phyloP scores from a whole-genome alignment of 2,113 vertebrate species.

The Bothrops jararaca region DNA sequence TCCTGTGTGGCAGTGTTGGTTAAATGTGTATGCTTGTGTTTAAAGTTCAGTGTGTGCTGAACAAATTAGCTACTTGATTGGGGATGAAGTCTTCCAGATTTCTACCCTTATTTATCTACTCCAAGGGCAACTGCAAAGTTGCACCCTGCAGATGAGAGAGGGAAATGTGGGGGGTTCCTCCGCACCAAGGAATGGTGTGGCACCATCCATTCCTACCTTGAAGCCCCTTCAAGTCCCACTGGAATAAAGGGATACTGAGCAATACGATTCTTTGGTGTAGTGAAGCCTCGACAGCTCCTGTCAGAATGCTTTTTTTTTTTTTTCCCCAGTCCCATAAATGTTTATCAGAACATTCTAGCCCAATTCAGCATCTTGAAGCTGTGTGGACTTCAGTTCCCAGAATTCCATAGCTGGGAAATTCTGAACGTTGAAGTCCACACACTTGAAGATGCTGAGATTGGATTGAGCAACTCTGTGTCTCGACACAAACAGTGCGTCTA shows the following conservation, averaged over 20 bases:
- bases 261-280: background rate
- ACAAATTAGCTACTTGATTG: conserved; percentile 22
- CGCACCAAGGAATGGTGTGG: background rate
- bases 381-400: background rate
- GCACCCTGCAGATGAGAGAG: conserved; percentile 7
- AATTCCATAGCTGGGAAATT: background rate
- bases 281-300: conserved; percentile 36
- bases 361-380: background rate
- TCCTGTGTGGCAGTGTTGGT: background rate
- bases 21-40: background rate
- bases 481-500: conserved; percentile 56
- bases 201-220: background rate
- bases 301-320: conserved; percentile 20
- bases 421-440: background rate
- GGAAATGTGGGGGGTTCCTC: background rate
- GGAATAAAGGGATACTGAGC: background rate
- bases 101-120: conserved; percentile 9
- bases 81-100: conserved; percentile 41
- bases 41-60: conserved; percentile 35
- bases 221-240: background rate
- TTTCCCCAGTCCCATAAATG: conserved; percentile 10
- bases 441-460: background rate
- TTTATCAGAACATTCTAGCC: background rate
- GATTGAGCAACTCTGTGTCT: background rate
- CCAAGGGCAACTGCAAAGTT: conserved; percentile 42